Evolutionary conservation across 2,888 invertebrate species (phyloP).

Genomic region (Sphaerophoria rueppellii): DNA sequence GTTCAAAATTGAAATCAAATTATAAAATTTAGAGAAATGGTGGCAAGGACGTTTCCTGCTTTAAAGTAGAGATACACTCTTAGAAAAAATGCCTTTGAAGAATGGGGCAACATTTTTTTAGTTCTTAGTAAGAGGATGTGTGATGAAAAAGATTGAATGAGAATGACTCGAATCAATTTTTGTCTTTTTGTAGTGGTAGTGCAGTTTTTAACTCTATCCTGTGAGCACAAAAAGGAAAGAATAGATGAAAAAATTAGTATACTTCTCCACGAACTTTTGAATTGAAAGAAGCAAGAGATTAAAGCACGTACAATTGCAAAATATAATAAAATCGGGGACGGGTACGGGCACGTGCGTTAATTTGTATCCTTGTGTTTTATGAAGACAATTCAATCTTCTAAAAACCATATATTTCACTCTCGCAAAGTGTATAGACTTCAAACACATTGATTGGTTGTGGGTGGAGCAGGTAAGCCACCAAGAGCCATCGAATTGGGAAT

Average conservation of each 20-base stretch:
- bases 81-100: no score
- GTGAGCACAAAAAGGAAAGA: background rate
- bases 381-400: slow-evolving; percentile 65
- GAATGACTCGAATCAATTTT: no score
- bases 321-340: slow-evolving; percentile 58
- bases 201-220: background rate
- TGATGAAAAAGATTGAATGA: no score
- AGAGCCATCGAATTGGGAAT: background rate
- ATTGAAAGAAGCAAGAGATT: slow-evolving; percentile 59
- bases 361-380: slow-evolving; percentile 35
- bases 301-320: slow-evolving; percentile 56
- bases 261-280: background rate
- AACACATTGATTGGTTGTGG: background rate
- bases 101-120: no score
- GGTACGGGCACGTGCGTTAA: slow-evolving; percentile 24
- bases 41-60: no score
- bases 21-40: no score
- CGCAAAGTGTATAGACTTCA: slow-evolving; percentile 29
- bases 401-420: slow-evolving; percentile 22
- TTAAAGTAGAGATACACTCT: no score
- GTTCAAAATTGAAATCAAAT: no score
- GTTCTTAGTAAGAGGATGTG: no score
- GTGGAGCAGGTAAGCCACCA: background rate
- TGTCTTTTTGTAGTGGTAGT: no score
- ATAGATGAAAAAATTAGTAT: background rate